Percentiles rank a stretch among this genome's conserved stretches.
Conservation (phyloP, 2,797 vertebrate genomes). For the Sarcophilus harrisii region DNA sequence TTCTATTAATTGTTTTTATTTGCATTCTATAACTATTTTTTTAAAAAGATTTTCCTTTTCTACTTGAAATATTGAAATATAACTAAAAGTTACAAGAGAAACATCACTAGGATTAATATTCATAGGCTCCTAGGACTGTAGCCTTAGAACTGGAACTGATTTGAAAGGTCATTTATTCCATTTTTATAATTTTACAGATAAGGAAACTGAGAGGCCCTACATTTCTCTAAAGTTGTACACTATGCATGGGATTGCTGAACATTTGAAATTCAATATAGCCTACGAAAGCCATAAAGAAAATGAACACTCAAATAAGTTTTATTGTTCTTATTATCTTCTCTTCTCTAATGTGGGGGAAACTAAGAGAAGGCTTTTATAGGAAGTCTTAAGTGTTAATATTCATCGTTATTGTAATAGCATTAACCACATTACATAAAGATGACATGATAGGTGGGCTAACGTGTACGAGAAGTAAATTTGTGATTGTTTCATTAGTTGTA, state of each 20-base stretch:
- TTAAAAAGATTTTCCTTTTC: not conserved
- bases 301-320: not conserved
- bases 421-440: not conserved
- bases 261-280: slow-evolving; percentile 41
- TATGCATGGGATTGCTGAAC: not conserved
- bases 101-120: not conserved
- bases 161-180: not conserved
- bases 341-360: not conserved
- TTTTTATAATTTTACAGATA: not conserved
- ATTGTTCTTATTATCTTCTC: not conserved
- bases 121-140: not conserved
- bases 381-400: not conserved
- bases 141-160: not conserved
- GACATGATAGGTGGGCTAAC: not conserved
- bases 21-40: not conserved
- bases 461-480: not conserved
- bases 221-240: not conserved
- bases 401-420: not conserved
- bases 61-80: not conserved
- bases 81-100: not conserved
- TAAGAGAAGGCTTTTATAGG: not conserved
- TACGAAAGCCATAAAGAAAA: not conserved
- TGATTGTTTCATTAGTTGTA: not conserved
- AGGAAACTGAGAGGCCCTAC: not conserved
- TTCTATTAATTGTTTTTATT: not conserved